These are phyloP conservation scores for Aphodius granarius DNA, from an alignment of 2,888 invertebrate species.

Conservation along the genomic window DNA sequence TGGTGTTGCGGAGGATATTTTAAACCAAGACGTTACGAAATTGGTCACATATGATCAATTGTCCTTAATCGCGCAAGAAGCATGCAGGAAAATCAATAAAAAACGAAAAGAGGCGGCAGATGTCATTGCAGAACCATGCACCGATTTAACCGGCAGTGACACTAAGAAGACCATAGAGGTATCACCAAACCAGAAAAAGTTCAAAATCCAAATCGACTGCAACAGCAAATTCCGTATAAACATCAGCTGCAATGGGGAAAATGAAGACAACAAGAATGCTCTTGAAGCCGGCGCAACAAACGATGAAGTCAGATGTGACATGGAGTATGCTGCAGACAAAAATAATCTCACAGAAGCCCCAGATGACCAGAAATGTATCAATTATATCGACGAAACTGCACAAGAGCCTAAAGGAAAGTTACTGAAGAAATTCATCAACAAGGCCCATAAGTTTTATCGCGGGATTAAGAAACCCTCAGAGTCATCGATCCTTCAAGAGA, in stretches of 20 bases:
- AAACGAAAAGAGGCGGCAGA: constrained; percentile 14
- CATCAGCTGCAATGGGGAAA: constrained; percentile 21
- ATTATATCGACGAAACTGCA: not conserved
- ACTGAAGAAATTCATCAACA: constrained; percentile 18
- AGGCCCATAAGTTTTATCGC: constrained; percentile 18
- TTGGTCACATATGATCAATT: constrained; percentile 11
- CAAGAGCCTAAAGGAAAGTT: constrained; percentile 14
- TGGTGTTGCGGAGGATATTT: not conserved
- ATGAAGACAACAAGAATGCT: not conserved
- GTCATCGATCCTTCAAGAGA: not conserved
- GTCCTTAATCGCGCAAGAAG: constrained; percentile 9
- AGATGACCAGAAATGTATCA: no score
- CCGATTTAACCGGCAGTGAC: not conserved
- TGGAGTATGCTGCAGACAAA: not conserved
- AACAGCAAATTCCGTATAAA: constrained; percentile 23
- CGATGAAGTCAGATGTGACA: not conserved
- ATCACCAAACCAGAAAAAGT: constrained; percentile 22
- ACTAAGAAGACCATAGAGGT: constrained; percentile 19
- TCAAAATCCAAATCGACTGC: constrained; percentile 28
- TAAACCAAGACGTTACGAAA: constrained; percentile 8
- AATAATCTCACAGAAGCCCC: constrained; percentile 4
- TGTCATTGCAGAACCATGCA: not conserved
- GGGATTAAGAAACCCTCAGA: constrained; percentile 1
- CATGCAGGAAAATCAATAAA: constrained; percentile 19
- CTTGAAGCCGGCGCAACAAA: not conserved